These are phyloP conservation scores for Pandemis heparana DNA, from an alignment of 2,888 invertebrate species.

Conservation along the genomic window DNA sequence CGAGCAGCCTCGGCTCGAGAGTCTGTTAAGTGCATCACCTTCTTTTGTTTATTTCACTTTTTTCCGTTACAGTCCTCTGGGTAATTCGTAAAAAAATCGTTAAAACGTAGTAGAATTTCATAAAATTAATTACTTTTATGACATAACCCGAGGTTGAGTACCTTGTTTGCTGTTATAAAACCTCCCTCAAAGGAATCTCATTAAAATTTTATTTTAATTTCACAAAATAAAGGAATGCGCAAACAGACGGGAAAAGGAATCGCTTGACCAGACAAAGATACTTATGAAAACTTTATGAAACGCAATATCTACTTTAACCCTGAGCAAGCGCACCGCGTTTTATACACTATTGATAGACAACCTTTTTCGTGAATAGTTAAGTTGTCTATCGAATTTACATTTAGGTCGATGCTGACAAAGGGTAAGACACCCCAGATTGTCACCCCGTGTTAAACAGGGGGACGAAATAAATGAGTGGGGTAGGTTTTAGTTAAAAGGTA, in stretches of 20 bases:
- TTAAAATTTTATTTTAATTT: neutral
- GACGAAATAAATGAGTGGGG: slow-evolving; percentile 55
- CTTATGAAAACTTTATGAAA: slow-evolving; percentile 2
- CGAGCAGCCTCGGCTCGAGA: slow-evolving; percentile 27
- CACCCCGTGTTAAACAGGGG: slow-evolving; percentile 40
- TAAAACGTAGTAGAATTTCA: slow-evolving; percentile 8
- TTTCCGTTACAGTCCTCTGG: slow-evolving; percentile 14
- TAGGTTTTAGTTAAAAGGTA: slow-evolving; percentile 52
- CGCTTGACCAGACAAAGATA: neutral
- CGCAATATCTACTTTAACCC: slow-evolving; percentile 9
- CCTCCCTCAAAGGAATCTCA: neutral
- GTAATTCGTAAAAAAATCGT: neutral
- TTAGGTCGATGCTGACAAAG: slow-evolving; percentile 43
- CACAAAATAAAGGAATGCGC: neutral
- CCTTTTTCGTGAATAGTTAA: slow-evolving; percentile 42
- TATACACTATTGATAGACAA: slow-evolving; percentile 37
- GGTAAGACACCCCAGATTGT: slow-evolving; percentile 41
- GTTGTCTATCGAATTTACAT: slow-evolving; percentile 41
- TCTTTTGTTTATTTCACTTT: slow-evolving; percentile 43
- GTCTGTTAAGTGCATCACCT: slow-evolving; percentile 40
- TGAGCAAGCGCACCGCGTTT: slow-evolving; percentile 12
- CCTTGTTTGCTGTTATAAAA: neutral
- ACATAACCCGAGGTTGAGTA: neutral
- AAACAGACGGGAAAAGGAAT: neutral
- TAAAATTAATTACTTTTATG: slow-evolving; percentile 20